Base-by-base conservation (phyloP, 1,140 invertebrate genomes). In the Ptiloglossa arizonensis region DNA sequence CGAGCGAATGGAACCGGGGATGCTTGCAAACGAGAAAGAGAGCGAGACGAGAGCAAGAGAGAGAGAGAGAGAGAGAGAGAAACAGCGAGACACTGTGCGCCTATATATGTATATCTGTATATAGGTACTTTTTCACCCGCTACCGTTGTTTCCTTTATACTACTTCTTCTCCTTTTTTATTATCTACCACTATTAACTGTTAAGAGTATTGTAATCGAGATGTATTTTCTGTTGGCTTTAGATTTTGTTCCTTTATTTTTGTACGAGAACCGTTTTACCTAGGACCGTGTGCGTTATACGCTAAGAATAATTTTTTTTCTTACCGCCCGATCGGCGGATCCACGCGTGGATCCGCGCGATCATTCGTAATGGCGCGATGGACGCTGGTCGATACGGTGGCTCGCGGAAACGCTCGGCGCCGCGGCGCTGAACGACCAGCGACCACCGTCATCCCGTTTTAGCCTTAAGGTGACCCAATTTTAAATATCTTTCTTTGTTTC, bases 171-270 rank as follows among this genome's bases (percentile, higher is more conserved):
- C 56, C 69, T 52, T 38, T 52, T 69, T 59, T 32, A 41, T 22
- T 70, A 76, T 48, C n/a, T 72, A 74, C 15, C 29, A 50, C 1
- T 46, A 71, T 59, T 41, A 35, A 70, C 56, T 57, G 41, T 75
- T 59, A 44, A 48, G 48, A 52, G 67, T 79, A 75, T 67, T 68
- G 38, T 67, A 60, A 80, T 72, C 60, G 52, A 86, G 79, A 87
- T 85, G 81, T 90, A 89, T 89, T 88, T 88, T 83, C 82, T 83
- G 89, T 90, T 89, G 89, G 90, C 88, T 90, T 90, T 90, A 90
- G 89, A 90, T 90, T 90, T 91, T 90, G 88, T 91, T 91, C 88
- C 89, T 90, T 90, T 90, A 90, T 90, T 90, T 90, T 91, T 90
- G 80, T 90, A 90, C 87, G 83, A 86, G 71, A 62, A 84, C 27